These are phyloP conservation scores for Aproaerema taeniolella DNA, from an alignment of 2,888 invertebrate species.

Conservation along the genomic window DNA sequence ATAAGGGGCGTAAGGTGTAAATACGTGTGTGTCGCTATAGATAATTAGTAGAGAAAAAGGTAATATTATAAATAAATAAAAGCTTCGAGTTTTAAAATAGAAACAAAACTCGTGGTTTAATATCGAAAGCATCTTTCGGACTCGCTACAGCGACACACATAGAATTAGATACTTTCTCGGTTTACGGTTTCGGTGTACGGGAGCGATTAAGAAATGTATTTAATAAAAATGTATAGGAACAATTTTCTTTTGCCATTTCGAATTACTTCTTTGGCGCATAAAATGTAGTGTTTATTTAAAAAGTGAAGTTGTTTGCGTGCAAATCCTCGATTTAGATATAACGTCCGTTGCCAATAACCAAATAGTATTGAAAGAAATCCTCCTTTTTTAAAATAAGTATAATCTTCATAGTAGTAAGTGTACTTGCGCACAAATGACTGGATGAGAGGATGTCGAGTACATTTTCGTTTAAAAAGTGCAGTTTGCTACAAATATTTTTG, in stretches of 20 bases:
- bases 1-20: conserved; percentile 29
- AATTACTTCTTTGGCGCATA: conserved; percentile 13
- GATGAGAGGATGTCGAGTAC: conserved; percentile 37
- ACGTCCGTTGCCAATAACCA: conserved; percentile 67
- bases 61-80: no score
- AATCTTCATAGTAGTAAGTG: conserved; percentile 59
- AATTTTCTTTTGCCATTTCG: conserved; percentile 9
- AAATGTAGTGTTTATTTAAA: conserved; percentile 32
- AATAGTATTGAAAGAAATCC: conserved; percentile 65
- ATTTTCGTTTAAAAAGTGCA: conserved; percentile 45
- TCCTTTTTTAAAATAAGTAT: conserved; percentile 55
- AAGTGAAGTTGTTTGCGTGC: conserved; percentile 41
- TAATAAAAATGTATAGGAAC: conserved; percentile 6
- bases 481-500: conserved; percentile 67
- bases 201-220: no score
- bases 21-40: conserved; percentile 7
- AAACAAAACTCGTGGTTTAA: no score
- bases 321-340: conserved; percentile 40
- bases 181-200: conserved; percentile 23
- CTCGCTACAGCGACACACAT: conserved; percentile 4
- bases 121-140: no score
- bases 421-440: conserved; percentile 60
- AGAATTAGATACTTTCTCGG: conserved; percentile 23
- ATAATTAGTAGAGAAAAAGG: no score
- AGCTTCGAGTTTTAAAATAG: no score